Percentiles rank a stretch among this genome's conserved stretches.
Evolutionary conservation across 2,888 invertebrate genomes (phyloP).

Genomic region (Pammene fasciana): DNA sequence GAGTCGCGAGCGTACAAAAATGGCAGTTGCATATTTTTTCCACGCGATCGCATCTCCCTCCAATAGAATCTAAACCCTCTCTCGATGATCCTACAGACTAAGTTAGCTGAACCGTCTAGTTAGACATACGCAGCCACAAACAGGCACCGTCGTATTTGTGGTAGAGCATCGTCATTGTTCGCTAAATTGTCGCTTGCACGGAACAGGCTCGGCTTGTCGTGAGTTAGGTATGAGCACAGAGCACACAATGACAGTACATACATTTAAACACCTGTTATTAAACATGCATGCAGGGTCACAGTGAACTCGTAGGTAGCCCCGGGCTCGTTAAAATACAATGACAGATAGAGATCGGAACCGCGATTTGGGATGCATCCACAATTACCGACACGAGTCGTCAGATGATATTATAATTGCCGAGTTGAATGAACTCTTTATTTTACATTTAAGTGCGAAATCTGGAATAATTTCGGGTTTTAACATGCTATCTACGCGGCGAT

Average conservation of each 20-base stretch:
- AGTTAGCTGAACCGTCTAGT: slow-evolving; percentile 50
- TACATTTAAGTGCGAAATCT: slow-evolving; percentile 48
- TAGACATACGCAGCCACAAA: slow-evolving; percentile 72
- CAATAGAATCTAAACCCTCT: slow-evolving; percentile 55
- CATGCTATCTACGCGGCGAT: slow-evolving; percentile 49
- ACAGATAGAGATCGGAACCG: slow-evolving; percentile 75
- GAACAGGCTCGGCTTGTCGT: slow-evolving; percentile 80
- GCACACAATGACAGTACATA: slow-evolving; percentile 78
- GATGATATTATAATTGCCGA: slow-evolving; percentile 64
- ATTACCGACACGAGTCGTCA: slow-evolving; percentile 61
- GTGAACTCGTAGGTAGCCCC: slow-evolving; percentile 60
- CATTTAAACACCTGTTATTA: slow-evolving; percentile 83
- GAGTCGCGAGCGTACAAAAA: slow-evolving; percentile 80
- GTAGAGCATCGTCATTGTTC: slow-evolving; percentile 82
- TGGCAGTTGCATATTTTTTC: slow-evolving; percentile 82
- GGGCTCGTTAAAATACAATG: slow-evolving; percentile 76
- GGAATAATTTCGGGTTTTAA: slow-evolving; percentile 49
- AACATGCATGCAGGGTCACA: slow-evolving; percentile 77
- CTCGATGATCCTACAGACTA: slow-evolving; percentile 47
- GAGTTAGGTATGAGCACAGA: slow-evolving; percentile 75
- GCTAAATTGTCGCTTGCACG: slow-evolving; percentile 83
- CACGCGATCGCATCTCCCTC: slow-evolving; percentile 56
- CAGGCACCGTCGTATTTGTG: slow-evolving; percentile 77
- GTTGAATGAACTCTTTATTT: slow-evolving; percentile 61
- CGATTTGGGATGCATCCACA: slow-evolving; percentile 73